phyloP scores from a whole-genome alignment of 2,797 vertebrate species.

The Lerista edwardsae region DNA sequence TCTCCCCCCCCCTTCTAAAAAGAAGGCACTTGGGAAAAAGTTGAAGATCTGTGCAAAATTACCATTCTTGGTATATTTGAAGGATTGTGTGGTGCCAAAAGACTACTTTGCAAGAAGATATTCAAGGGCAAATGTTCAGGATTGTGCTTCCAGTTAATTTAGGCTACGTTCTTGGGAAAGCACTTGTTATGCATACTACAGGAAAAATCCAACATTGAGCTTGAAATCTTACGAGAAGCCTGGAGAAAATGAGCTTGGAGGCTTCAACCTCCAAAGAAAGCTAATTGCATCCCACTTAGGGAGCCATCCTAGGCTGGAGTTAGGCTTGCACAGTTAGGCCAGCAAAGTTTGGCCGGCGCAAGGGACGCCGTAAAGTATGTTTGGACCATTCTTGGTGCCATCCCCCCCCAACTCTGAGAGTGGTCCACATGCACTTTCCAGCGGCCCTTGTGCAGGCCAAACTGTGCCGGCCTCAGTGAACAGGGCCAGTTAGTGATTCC shows the following conservation, averaged over 20 bases:
- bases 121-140: neutral
- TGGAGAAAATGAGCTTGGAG: neutral
- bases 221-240: neutral
- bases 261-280: neutral
- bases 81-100: too few relatives aligned
- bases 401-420: too few relatives aligned
- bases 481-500: neutral
- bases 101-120: neutral
- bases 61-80: neutral
- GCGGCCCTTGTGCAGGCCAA: too few relatives aligned
- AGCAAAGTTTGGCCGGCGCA: too few relatives aligned
- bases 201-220: neutral
- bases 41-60: neutral
- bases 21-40: neutral
- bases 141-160: neutral
- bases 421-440: too few relatives aligned
- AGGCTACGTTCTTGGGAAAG: neutral
- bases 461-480: too few relatives aligned
- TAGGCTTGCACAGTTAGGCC: too few relatives aligned
- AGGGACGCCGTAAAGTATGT: too few relatives aligned
- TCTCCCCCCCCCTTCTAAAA: neutral
- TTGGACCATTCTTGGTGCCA: too few relatives aligned
- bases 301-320: too few relatives aligned
- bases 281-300: neutral
- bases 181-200: neutral